Conservation (phyloP, 2,888 invertebrate species). For the Drosophila multiciliata region DNA sequence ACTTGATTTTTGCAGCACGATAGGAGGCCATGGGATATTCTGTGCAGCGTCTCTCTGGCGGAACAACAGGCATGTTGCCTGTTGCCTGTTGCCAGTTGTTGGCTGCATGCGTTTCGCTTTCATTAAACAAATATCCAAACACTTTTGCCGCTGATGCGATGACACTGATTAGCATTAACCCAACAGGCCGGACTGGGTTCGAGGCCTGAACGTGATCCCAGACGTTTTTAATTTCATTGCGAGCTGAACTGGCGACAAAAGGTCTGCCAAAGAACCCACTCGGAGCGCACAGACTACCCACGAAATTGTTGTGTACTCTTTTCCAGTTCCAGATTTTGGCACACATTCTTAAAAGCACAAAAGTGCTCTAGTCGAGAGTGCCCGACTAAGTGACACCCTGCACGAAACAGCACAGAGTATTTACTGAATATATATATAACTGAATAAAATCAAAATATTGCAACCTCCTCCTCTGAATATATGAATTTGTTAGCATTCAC, state of each 20-base stretch:
- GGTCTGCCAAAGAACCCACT: constrained; percentile 56
- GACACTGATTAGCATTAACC: constrained; percentile 70
- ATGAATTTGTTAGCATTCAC: neutral
- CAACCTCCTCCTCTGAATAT: neutral
- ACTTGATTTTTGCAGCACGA: constrained; percentile 70
- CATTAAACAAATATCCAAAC: constrained; percentile 80
- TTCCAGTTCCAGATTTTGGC: constrained; percentile 29
- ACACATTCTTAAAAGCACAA: constrained; percentile 18
- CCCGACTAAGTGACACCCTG: neutral
- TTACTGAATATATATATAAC: neutral
- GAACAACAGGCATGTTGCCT: neutral
- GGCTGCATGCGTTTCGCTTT: constrained; percentile 72
- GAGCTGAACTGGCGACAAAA: constrained; percentile 68
- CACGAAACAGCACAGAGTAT: neutral
- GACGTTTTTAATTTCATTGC: constrained; percentile 52
- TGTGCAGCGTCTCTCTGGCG: neutral
- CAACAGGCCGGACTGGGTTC: constrained; percentile 39
- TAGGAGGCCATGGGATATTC: constrained; percentile 41
- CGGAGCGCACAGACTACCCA: constrained; percentile 40
- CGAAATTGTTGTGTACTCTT: constrained; percentile 32
- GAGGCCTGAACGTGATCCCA: constrained; percentile 15
- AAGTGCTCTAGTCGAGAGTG: neutral
- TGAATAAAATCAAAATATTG: neutral
- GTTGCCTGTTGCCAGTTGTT: constrained; percentile 6
- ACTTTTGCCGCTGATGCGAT: constrained; percentile 77